Conservation (phyloP, 2,113 vertebrate species). For the Podarcis muralis region DNA sequence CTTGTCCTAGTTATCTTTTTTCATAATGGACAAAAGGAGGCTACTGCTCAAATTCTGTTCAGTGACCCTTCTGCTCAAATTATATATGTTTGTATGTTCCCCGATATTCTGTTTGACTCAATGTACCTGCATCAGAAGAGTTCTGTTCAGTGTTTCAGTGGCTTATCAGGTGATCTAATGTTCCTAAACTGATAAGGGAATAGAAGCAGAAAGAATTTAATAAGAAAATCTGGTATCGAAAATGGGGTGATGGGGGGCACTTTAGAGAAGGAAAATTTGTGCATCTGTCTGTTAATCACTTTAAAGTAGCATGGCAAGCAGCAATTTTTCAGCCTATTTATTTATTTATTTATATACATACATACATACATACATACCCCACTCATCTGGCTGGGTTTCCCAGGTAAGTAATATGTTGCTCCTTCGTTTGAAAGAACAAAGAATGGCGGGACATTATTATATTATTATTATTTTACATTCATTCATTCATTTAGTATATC, state of each 20-base stretch:
- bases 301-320: background rate
- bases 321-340: background rate
- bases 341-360: too few species aligned
- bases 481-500: too few species aligned
- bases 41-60: background rate
- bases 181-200: background rate
- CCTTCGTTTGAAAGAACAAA: too few species aligned
- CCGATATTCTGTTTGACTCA: background rate
- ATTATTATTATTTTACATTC: too few species aligned
- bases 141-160: background rate
- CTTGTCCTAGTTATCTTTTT: too few species aligned
- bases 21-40: too few species aligned
- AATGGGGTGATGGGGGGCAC: background rate
- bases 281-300: background rate
- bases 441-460: too few species aligned
- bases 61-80: background rate
- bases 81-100: background rate
- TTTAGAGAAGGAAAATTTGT: background rate
- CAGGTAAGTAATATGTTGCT: too few species aligned
- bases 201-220: background rate
- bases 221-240: background rate
- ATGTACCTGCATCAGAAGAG: conserved; percentile 21
- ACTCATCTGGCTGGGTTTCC: too few species aligned
- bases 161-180: background rate
- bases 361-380: too few species aligned